A percentile compares a stretch with the other conserved stretches of the same genome.
Evolutionary conservation across 2,888 invertebrate species (phyloP).

Genomic region (Apoda limacodes): DNA sequence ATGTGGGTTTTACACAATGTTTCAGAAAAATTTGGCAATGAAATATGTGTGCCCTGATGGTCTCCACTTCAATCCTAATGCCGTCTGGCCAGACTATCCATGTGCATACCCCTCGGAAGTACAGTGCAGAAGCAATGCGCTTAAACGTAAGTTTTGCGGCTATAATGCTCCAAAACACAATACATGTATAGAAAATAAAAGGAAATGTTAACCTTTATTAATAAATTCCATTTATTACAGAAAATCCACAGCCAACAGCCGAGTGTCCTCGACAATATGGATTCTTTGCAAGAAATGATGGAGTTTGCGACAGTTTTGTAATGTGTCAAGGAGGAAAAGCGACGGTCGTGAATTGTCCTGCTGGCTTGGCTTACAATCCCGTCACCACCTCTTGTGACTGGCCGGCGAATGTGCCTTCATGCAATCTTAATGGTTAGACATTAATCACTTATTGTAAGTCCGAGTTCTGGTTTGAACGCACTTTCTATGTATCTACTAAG

Average conservation of each 20-base stretch:
- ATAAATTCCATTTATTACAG: conserved; percentile 13
- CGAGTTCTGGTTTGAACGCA: too few species aligned
- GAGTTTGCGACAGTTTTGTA: conserved; percentile 38
- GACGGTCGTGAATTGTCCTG: conserved; percentile 37
- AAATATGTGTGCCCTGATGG: conserved; percentile 81
- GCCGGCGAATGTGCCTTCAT: conserved; percentile 40
- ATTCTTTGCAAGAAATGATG: conserved; percentile 27
- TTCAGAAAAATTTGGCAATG: conserved; percentile 67
- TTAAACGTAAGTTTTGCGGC: conserved; percentile 29
- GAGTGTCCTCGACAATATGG: conserved; percentile 31
- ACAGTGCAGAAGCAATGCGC: conserved; percentile 71
- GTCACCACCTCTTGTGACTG: conserved; percentile 35
- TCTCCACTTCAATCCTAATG: conserved; percentile 75
- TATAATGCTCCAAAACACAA: too few species aligned
- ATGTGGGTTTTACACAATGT: too few species aligned
- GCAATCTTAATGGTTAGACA: conserved; percentile 36
- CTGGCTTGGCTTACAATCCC: conserved; percentile 39
- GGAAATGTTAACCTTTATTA: conserved; percentile 47
- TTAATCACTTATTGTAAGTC: too few species aligned
- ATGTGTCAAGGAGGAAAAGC: conserved; percentile 39
- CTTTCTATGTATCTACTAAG: too few species aligned
- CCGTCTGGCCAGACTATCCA: conserved; percentile 71
- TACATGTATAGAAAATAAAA: too few species aligned
- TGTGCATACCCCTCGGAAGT: conserved; percentile 84
- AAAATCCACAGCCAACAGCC: conserved; percentile 16